phyloP scores from a whole-genome alignment of 2,113 vertebrate genomes.

The Syngnathoides biaculeatus region DNA sequence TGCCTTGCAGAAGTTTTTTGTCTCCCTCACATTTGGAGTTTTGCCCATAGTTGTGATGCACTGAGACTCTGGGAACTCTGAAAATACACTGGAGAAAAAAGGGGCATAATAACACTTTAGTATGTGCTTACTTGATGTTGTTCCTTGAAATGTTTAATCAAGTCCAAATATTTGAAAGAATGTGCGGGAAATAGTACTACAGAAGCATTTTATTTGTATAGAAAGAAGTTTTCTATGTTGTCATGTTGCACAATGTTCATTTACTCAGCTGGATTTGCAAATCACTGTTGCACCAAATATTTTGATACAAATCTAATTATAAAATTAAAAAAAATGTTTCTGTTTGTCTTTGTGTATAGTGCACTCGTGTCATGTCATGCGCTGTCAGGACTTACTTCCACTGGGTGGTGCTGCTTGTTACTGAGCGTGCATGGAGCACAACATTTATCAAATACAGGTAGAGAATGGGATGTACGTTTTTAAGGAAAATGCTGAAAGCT shows the following conservation, averaged over 20 bases:
- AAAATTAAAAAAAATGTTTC: conserved; percentile 51
- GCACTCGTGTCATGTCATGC: neutral
- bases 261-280: conserved; percentile 4
- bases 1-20: conserved; percentile 19
- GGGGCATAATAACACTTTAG: conserved; percentile 28
- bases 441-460: no score
- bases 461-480: no score
- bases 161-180: neutral
- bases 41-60: conserved; percentile 9
- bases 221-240: neutral
- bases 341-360: neutral
- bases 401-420: conserved; percentile 22
- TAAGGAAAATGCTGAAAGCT: no score
- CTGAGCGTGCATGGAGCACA: no score
- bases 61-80: conserved; percentile 3
- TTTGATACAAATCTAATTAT: conserved; percentile 22
- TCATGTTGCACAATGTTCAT: conserved; percentile 18
- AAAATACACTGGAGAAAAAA: conserved; percentile 8
- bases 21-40: conserved; percentile 23
- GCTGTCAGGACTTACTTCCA: conserved; percentile 11
- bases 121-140: conserved; percentile 4
- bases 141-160: neutral
- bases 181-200: conserved; percentile 11
- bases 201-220: conserved; percentile 9
- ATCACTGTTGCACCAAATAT: conserved; percentile 34